phyloP scores from a whole-genome alignment of 2,797 vertebrate genomes.

The Hozukius guyotensis region DNA sequence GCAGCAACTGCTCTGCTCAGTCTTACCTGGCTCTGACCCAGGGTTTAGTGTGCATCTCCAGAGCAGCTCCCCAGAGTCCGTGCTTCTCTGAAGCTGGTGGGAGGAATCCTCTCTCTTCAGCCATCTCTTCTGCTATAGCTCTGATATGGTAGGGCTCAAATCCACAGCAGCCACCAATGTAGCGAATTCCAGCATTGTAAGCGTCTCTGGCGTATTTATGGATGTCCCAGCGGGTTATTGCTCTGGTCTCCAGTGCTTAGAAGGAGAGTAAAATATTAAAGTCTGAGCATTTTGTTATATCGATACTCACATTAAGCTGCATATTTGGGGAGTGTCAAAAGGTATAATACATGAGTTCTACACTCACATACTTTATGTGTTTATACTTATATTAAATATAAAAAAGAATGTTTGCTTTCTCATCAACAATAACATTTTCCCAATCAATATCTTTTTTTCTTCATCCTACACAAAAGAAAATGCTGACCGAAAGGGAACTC shows the following conservation, averaged over 20 bases:
- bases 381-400: neutral
- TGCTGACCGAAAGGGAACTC: conserved; percentile 90
- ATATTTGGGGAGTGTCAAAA: neutral
- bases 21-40: conserved; percentile 90
- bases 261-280: neutral
- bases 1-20: neutral
- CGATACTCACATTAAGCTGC: neutral
- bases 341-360: neutral
- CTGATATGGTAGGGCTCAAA: conserved; percentile 92
- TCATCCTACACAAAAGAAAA: neutral
- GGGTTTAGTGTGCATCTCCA: conserved; percentile 90
- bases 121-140: conserved; percentile 89
- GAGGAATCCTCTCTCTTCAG: conserved; percentile 85
- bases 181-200: conserved; percentile 86
- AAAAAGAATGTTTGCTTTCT: neutral
- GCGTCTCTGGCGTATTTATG: conserved; percentile 90
- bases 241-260: conserved; percentile 88
- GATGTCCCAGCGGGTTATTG: conserved; percentile 89
- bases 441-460: neutral
- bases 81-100: conserved; percentile 89
- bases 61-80: conserved; percentile 84
- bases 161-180: conserved; percentile 91
- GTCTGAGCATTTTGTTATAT: neutral
- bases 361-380: neutral
- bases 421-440: neutral